Conservation (phyloP, 2,888 invertebrate genomes). For the Ochropacha duplaris region DNA sequence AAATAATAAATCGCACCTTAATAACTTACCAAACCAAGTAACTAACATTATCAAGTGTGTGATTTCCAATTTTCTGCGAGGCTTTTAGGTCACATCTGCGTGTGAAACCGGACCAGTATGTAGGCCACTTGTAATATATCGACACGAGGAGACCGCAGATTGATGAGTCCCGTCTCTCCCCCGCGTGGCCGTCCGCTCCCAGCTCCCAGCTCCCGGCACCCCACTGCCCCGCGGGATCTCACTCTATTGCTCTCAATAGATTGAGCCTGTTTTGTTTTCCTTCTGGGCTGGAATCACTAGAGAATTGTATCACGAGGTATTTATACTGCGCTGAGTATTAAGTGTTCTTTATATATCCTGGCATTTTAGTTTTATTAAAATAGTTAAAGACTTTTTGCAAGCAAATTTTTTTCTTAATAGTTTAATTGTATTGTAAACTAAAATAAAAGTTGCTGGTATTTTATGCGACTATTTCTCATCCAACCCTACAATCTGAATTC, state of each 20-base stretch:
- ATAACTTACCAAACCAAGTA: background rate
- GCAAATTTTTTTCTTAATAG: too few species aligned
- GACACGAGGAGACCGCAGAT: conserved; percentile 68
- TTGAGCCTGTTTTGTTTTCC: conserved; percentile 59
- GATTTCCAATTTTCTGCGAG: conserved; percentile 22
- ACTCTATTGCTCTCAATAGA: conserved; percentile 50
- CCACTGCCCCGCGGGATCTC: conserved; percentile 37
- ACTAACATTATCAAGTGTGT: background rate
- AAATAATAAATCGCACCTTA: background rate
- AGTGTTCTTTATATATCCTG: background rate
- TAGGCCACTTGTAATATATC: conserved; percentile 69
- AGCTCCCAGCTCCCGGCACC: conserved; percentile 9
- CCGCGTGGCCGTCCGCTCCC: conserved; percentile 27
- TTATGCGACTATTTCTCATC: background rate
- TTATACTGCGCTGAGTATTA: background rate
- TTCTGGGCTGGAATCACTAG: conserved; percentile 28
- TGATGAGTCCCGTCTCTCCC: conserved; percentile 54
- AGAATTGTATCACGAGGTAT: conserved; percentile 21
- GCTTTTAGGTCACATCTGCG: conserved; percentile 64
- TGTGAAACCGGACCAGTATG: conserved; percentile 54
- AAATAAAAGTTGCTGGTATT: too few species aligned
- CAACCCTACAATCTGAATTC: conserved; percentile 8
- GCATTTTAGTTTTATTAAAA: background rate
- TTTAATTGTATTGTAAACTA: too few species aligned
- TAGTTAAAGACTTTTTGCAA: background rate